phyloP scores from a whole-genome alignment of 2,797 vertebrate genomes.

The Chloroceryle inda region DNA sequence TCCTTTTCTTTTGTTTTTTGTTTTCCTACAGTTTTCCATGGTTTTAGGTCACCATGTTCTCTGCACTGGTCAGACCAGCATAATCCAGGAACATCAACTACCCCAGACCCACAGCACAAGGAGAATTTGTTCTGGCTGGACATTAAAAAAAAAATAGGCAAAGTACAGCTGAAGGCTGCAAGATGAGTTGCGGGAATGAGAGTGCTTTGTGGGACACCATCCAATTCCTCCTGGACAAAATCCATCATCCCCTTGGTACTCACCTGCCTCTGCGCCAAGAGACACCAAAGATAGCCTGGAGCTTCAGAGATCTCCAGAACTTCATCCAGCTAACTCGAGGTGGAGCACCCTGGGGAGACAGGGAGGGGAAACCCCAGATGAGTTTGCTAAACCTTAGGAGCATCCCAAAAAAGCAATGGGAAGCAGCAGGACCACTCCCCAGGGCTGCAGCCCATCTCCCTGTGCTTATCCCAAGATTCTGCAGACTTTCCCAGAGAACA shows the following conservation, averaged over 20 bases:
- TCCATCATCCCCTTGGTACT: constrained; percentile 17
- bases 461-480: rapidly evolving
- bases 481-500: neutral
- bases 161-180: constrained; percentile 38
- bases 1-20: too few relatives aligned
- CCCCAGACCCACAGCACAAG: neutral
- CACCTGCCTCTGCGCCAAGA: neutral
- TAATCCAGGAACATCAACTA: neutral
- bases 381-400: neutral
- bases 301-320: neutral
- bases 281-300: neutral
- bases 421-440: neutral
- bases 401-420: too few relatives aligned
- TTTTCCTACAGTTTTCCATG: rapidly evolving
- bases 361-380: neutral
- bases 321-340: rapidly evolving
- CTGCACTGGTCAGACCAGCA: neutral
- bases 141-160: neutral
- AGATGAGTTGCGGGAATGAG: constrained; percentile 64
- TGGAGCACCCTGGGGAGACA: rapidly evolving
- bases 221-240: constrained; percentile 60
- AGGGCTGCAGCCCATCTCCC: rapidly evolving
- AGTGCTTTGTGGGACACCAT: constrained; percentile 70
- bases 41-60: neutral
- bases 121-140: constrained; percentile 30